Percentiles rank a stretch among this genome's conserved stretches.
These are phyloP conservation scores for Toxonevra muliebris DNA, from an alignment of 2,888 invertebrate genomes.

Conservation along the genomic window DNA sequence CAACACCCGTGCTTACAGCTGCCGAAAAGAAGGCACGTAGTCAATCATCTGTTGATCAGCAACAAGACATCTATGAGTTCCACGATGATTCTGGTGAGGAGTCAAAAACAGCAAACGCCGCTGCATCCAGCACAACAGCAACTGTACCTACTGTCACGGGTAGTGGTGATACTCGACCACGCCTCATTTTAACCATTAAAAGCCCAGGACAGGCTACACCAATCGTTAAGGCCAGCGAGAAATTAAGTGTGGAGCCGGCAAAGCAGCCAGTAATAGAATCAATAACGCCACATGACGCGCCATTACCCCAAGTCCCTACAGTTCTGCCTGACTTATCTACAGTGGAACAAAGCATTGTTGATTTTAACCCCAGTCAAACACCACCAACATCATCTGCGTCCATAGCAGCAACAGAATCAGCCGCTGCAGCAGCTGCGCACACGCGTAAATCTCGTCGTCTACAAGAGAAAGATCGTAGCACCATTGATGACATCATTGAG, in stretches of 20 bases:
- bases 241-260: constrained; percentile 11
- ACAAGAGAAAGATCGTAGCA: constrained; percentile 81
- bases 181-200: constrained; percentile 84
- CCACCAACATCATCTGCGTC: constrained; percentile 16
- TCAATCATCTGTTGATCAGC: constrained; percentile 42
- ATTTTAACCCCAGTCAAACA: constrained; percentile 12
- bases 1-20: constrained; percentile 35
- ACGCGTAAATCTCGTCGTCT: constrained; percentile 84
- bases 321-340: background rate
- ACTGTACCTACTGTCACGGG: background rate
- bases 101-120: constrained; percentile 48
- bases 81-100: constrained; percentile 90
- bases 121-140: background rate
- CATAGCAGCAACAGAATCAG: constrained; percentile 68
- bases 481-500: constrained; percentile 89
- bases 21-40: constrained; percentile 62
- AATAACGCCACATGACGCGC: background rate
- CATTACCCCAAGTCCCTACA: background rate
- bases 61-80: constrained; percentile 88
- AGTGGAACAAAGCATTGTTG: background rate
- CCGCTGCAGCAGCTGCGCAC: constrained; percentile 67
- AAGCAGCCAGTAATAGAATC: too few relatives aligned
- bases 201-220: constrained; percentile 66
- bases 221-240: constrained; percentile 44
- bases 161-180: constrained; percentile 68